Evolutionary conservation across 2,888 invertebrate genomes (phyloP).

Genomic region (Leptopilina myrica): DNA sequence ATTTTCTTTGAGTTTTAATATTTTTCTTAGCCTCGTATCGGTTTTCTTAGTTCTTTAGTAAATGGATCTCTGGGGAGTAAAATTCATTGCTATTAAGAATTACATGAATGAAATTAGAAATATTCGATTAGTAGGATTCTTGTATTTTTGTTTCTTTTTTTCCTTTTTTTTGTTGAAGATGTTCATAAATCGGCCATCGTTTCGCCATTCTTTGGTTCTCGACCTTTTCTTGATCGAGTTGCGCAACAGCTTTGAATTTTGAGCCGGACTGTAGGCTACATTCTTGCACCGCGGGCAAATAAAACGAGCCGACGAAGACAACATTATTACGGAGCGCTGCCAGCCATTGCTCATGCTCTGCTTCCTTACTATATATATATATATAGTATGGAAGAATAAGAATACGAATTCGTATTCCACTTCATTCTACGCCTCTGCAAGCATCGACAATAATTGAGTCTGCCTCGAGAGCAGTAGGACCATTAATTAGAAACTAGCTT

Average conservation of each 20-base stretch:
- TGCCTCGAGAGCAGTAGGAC: conserved; percentile 61
- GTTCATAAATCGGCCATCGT: conserved; percentile 47
- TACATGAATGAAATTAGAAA: too few relatives aligned
- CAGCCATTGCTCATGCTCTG: conserved; percentile 76
- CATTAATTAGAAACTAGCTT: conserved; percentile 67
- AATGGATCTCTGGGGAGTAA: too few relatives aligned
- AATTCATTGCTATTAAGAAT: too few relatives aligned
- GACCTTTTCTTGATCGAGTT: conserved; percentile 63
- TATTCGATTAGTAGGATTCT: too few relatives aligned
- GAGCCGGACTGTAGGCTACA: conserved; percentile 76
- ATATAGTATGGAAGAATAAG: conserved; percentile 48
- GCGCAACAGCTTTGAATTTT: conserved; percentile 74
- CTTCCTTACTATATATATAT: conserved; percentile 64
- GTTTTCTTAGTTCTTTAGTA: too few relatives aligned
- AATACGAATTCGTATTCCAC: conserved; percentile 61
- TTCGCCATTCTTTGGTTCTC: conserved; percentile 50
- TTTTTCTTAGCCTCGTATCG: too few relatives aligned
- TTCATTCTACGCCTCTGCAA: conserved; percentile 59
- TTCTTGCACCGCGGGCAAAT: conserved; percentile 75
- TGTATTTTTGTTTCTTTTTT: background rate
- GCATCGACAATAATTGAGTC: conserved; percentile 71
- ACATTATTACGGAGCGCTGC: conserved; percentile 75
- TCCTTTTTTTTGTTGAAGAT: conserved; percentile 34
- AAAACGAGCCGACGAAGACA: conserved; percentile 75
- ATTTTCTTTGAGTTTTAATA: too few relatives aligned